A percentile compares a stretch with the other conserved stretches of the same genome.
phyloP scores from a whole-genome alignment of 2,113 vertebrate species.

The Puntigrus tetrazona region DNA sequence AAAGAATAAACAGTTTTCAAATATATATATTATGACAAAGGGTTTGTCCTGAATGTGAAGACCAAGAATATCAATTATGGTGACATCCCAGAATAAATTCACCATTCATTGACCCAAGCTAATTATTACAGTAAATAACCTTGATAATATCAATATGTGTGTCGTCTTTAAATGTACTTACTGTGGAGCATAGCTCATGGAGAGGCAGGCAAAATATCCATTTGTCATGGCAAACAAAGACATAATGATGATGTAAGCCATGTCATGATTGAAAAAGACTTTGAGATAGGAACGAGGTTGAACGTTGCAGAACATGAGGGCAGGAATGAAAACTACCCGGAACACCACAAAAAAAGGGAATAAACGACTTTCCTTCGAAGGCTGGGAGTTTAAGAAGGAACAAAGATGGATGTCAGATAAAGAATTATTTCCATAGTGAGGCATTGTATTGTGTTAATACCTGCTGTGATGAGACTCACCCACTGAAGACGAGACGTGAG shows the following conservation, averaged over 20 bases:
- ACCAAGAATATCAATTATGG: neutral
- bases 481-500: constrained; percentile 80
- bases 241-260: constrained; percentile 80
- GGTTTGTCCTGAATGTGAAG: neutral
- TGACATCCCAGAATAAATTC: neutral
- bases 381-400: neutral
- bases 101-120: neutral
- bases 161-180: constrained; percentile 59
- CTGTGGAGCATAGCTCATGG: constrained; percentile 84
- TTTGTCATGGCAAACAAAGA: constrained; percentile 79
- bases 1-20: constrained; percentile 3
- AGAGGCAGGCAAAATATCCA: constrained; percentile 83
- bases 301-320: constrained; percentile 83
- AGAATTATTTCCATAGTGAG: neutral
- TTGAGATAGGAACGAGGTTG: constrained; percentile 66
- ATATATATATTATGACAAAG: neutral
- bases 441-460: neutral
- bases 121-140: neutral
- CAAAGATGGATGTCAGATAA: neutral
- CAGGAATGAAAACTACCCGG: constrained; percentile 76
- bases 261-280: constrained; percentile 75
- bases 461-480: constrained; percentile 73
- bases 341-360: constrained; percentile 72
- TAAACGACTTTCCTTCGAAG: constrained; percentile 69
- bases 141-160: neutral